A percentile compares a stretch with the other conserved stretches of the same genome.
phyloP scores from a whole-genome alignment of 1,140 invertebrate genomes.

The Diuraphis noxia region DNA sequence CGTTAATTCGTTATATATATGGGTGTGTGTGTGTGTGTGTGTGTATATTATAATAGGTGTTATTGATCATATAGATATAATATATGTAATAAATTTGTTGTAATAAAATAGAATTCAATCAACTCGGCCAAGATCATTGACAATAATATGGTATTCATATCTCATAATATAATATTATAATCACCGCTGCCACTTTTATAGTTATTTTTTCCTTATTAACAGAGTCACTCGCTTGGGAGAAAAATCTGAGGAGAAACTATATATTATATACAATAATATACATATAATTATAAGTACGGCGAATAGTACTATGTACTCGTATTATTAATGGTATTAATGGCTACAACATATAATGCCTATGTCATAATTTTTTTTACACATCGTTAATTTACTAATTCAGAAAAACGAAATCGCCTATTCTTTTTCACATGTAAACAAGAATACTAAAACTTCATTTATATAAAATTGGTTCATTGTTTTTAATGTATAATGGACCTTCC shows the following conservation, averaged over 20 bases:
- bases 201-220: background rate
- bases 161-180: background rate
- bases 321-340: background rate
- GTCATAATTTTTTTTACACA: background rate
- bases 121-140: slow-evolving; percentile 29
- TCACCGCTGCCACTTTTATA: no score
- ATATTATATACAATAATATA: background rate
- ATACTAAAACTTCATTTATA: background rate
- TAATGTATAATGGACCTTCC: background rate
- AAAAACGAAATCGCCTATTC: no score
- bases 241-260: background rate
- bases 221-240: background rate
- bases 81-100: no score
- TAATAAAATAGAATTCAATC: background rate
- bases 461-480: background rate
- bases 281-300: background rate
- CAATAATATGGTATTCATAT: background rate
- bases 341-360: background rate
- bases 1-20: background rate
- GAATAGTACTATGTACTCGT: background rate
- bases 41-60: no score
- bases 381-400: no score
- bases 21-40: no score
- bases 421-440: no score
- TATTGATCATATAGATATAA: no score